Base-by-base conservation (phyloP, 2,888 invertebrate genomes). In the Sepiola atlantica region DNA sequence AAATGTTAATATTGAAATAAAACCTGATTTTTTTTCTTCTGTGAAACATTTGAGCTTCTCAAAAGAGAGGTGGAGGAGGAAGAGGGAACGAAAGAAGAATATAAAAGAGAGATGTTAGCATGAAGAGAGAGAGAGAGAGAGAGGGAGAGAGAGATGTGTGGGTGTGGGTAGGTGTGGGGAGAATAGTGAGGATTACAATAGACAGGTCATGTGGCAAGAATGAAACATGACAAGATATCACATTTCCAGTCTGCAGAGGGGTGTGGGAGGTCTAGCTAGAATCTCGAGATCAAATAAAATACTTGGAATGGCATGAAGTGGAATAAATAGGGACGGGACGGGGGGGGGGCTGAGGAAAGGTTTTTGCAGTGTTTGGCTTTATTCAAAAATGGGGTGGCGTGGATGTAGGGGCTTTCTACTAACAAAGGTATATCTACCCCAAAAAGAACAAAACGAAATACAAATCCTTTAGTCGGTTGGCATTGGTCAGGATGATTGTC, bases 171-270 rank as follows among this genome's bases (percentile, higher is more conserved):
- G 45, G 45, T 45, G 45, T 45, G 2, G 45, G n/a, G n/a, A 77
- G 77, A 77, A 77, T 32, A n/a, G 77, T 77, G 77, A 77, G 77
- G 77, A 77, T 77, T 77, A 77, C 77, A 77, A 77, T 77, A 77
- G 77, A 77, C 77, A 77, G 77, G 77, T 77, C 77, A 77, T 77
- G 77, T 77, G 77, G 77, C 77, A 77, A n/a, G 77, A 77, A 77
- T 77, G 77, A 77, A 77, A 77, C 77, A 77, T 77, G 77, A 77
- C 77, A 77, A 77, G 77, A n/a, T 77, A 77, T 77, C 77, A 77
- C n/a, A 77, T 77, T 61, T 77, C 77, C n/a, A 77, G 77, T 77
- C 77, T 77, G n/a, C 0, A 8, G 61, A 8, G 16, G 77, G 77
- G 77, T 16, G 77, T 0, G 21, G 12, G 14, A 10, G 32, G 16